phyloP scores from a whole-genome alignment of 1,140 invertebrate species.

The Sycobia sp. region DNA sequence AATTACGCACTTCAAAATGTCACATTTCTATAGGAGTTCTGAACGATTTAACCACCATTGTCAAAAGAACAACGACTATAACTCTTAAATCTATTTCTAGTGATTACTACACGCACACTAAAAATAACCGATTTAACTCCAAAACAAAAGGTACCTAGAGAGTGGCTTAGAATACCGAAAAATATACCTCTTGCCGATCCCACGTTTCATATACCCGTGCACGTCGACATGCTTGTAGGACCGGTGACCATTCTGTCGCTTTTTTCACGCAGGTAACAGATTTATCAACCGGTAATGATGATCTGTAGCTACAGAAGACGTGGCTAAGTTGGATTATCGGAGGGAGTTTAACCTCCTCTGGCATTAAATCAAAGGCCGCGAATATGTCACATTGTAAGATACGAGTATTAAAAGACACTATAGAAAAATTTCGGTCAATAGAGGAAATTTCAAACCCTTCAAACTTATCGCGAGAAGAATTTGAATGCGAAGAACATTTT shows the following conservation, averaged over 20 bases:
- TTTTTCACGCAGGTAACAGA: slow-evolving; percentile 35
- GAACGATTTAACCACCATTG: background rate
- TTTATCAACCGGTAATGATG: slow-evolving; percentile 7
- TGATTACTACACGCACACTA: background rate
- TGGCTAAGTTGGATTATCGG: slow-evolving; percentile 9
- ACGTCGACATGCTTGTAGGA: slow-evolving; percentile 36
- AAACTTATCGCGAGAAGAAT: no score
- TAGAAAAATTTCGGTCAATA: slow-evolving; percentile 1
- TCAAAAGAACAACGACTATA: background rate
- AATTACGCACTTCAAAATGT: background rate
- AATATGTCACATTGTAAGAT: background rate
- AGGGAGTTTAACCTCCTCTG: background rate
- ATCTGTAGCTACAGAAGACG: slow-evolving; percentile 38
- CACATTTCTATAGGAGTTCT: slow-evolving; percentile 1
- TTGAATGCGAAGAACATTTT: slow-evolving; percentile 23
- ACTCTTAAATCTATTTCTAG: background rate
- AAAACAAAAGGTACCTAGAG: slow-evolving; percentile 26
- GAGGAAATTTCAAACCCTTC: no score
- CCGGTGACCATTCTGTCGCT: slow-evolving; percentile 35
- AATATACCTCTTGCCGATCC: slow-evolving; percentile 37
- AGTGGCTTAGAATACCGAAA: slow-evolving; percentile 30
- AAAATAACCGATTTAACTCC: slow-evolving; percentile 32
- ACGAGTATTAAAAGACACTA: no score
- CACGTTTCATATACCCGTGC: slow-evolving; percentile 33
- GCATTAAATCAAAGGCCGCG: background rate